Conservation (phyloP, 1,140 invertebrate species). For the Ceratosolen solmsi region DNA sequence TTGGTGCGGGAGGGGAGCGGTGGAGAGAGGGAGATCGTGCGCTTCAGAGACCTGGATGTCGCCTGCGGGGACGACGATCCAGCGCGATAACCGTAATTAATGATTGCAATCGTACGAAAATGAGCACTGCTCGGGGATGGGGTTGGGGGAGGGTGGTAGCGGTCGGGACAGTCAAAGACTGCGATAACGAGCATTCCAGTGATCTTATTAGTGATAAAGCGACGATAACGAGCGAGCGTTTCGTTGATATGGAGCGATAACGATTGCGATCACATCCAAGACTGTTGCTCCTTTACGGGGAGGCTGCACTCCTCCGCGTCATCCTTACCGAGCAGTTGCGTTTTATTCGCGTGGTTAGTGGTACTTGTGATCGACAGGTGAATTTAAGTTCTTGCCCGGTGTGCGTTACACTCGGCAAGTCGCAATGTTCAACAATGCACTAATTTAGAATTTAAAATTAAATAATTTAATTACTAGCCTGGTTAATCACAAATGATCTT, state of each 20-base stretch:
- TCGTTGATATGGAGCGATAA: conserved; percentile 68
- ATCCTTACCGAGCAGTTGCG: neutral
- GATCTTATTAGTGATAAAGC: conserved; percentile 71
- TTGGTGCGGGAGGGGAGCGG: neutral
- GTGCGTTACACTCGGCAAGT: neutral
- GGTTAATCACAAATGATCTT: neutral
- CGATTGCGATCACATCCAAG: conserved; percentile 58
- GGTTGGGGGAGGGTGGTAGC: neutral
- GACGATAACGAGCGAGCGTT: conserved; percentile 69
- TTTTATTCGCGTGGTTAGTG: neutral
- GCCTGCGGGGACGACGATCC: conserved; percentile 60
- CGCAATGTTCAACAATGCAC: neutral
- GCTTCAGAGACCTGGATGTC: neutral
- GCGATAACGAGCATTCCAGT: conserved; percentile 71
- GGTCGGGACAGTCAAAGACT: conserved; percentile 62
- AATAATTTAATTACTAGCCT: neutral
- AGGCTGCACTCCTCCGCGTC: neutral
- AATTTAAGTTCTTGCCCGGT: neutral
- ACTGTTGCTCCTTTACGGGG: neutral
- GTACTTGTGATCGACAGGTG: neutral
- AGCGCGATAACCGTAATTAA: conserved; percentile 71
- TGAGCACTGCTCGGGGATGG: conserved; percentile 56
- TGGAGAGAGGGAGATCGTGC: neutral
- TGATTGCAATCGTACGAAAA: conserved; percentile 71
- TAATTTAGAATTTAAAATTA: neutral